A percentile compares a stretch with the other conserved stretches of the same genome.
Conservation (phyloP, 2,797 vertebrate genomes). For the Helarctos malayanus region DNA sequence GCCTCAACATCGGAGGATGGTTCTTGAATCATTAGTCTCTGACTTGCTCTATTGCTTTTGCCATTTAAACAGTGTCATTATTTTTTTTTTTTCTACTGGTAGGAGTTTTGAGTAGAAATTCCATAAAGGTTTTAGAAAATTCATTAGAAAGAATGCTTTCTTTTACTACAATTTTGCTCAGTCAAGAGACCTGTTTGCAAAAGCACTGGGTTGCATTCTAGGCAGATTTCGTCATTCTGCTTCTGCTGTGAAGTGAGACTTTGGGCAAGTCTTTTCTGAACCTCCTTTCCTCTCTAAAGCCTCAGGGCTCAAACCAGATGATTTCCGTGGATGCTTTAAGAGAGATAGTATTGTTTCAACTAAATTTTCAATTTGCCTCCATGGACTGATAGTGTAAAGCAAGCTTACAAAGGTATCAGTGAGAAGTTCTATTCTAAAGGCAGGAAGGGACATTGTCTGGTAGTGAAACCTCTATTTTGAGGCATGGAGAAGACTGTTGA, state of each 20-base stretch:
- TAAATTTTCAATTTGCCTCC: background rate
- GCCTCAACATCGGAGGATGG: background rate
- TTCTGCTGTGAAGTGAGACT: background rate
- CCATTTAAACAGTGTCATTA: background rate
- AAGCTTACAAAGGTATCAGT: background rate
- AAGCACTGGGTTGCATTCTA: background rate
- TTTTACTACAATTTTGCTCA: conserved; percentile 36
- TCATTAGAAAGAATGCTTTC: background rate
- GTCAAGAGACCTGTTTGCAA: background rate
- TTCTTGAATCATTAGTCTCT: background rate
- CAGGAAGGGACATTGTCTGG: background rate
- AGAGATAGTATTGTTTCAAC: background rate
- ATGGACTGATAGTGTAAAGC: background rate
- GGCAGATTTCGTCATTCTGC: background rate
- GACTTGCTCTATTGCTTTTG: background rate
- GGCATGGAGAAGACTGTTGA: background rate
- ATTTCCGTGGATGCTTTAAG: background rate
- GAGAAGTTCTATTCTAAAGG: background rate
- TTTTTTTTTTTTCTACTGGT: conserved; percentile 15
- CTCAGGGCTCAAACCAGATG: background rate
- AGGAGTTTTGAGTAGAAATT: conserved; percentile 23
- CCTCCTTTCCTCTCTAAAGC: background rate
- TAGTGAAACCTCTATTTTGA: background rate
- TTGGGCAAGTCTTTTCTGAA: background rate
- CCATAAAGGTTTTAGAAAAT: background rate